Conservation (phyloP, 2,888 invertebrate species). For the Zygogramma bicolorata region DNA sequence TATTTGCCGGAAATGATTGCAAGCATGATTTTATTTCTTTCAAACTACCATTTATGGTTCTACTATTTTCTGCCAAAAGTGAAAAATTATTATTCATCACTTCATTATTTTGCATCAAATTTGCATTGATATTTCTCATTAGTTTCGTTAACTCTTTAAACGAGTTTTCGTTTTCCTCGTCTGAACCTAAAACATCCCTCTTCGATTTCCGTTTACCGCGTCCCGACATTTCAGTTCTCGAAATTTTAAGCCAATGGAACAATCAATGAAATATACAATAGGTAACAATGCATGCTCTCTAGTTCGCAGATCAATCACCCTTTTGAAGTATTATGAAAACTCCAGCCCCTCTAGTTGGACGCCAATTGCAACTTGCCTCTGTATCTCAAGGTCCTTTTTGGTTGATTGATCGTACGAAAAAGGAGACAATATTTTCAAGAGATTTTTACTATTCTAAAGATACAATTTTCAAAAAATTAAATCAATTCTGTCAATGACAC, state of each 20-base stretch:
- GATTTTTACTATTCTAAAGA: too few species aligned
- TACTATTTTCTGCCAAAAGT: background rate
- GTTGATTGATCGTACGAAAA: too few species aligned
- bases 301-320: background rate
- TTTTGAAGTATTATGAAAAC: background rate
- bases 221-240: background rate
- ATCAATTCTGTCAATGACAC: too few species aligned
- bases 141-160: background rate
- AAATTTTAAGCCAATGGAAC: background rate
- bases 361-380: background rate
- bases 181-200: background rate
- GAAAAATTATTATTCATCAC: background rate
- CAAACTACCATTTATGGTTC: background rate
- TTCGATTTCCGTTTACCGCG: background rate
- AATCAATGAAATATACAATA: background rate
- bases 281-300: too few species aligned
- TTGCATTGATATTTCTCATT: background rate
- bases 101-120: background rate
- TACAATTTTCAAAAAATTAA: too few species aligned
- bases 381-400: background rate
- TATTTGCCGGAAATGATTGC: background rate
- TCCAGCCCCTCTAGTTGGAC: background rate
- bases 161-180: background rate
- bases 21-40: background rate
- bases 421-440: too few species aligned